phyloP scores from a whole-genome alignment of 1,140 invertebrate genomes.

The Triops cancriformis region DNA sequence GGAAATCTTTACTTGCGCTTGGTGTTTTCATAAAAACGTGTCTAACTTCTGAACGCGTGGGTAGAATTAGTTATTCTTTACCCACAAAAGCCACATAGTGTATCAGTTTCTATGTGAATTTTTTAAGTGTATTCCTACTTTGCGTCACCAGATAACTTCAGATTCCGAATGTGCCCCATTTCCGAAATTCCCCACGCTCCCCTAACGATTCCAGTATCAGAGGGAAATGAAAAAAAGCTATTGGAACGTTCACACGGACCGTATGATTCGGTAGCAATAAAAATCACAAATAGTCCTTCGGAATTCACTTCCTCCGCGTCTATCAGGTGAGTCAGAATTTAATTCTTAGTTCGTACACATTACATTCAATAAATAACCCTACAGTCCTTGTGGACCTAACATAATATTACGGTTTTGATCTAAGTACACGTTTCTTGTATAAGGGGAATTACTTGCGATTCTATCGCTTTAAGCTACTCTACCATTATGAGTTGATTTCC shows the following conservation, averaged over 20 bases:
- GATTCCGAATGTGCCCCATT: too few species aligned
- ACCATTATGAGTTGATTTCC: background rate
- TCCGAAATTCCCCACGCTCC: too few species aligned
- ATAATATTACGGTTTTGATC: background rate
- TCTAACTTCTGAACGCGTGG: too few species aligned
- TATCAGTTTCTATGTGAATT: too few species aligned
- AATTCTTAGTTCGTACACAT: background rate
- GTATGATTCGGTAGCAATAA: background rate
- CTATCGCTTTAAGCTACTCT: background rate
- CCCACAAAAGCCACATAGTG: too few species aligned
- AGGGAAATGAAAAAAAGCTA: background rate
- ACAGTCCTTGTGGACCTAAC: background rate
- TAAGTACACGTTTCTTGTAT: background rate
- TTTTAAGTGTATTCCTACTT: too few species aligned
- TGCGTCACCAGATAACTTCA: too few species aligned
- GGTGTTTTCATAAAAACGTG: too few species aligned
- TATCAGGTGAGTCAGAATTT: background rate
- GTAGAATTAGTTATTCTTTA: too few species aligned
- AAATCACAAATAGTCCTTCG: background rate
- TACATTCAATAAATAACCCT: background rate
- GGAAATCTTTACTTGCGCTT: too few species aligned
- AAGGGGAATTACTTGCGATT: too few species aligned
- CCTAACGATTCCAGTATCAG: background rate
- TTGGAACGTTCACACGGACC: background rate
- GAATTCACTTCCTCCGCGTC: too few species aligned